Conservation (phyloP, 2,797 vertebrate species). For the Vipera ursinii region DNA sequence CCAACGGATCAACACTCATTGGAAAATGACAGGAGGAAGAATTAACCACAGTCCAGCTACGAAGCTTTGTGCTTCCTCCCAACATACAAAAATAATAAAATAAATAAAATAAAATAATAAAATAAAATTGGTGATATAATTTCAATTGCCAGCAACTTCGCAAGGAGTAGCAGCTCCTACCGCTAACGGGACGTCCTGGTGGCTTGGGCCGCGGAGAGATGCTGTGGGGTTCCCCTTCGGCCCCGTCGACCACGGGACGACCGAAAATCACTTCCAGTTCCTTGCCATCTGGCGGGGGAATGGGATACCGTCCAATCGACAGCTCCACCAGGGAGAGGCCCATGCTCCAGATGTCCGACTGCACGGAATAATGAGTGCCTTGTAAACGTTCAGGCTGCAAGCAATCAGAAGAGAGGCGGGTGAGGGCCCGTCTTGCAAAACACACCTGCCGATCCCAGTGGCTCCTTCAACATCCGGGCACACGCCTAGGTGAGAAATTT, state of each 20-base stretch:
- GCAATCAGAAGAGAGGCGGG: slow-evolving; percentile 37
- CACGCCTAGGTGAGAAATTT: background rate
- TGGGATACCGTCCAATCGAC: slow-evolving; percentile 94
- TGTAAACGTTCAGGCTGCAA: slow-evolving; percentile 95
- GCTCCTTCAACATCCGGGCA: background rate
- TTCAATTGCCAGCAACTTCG: background rate
- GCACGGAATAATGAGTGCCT: slow-evolving; percentile 97
- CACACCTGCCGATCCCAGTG: accelerated
- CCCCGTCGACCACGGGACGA: slow-evolving; percentile 80
- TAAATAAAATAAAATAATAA: no score
- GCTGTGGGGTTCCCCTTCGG: slow-evolving; percentile 82
- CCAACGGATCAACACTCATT: background rate
- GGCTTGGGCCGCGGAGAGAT: slow-evolving; percentile 86
- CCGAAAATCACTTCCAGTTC: slow-evolving; percentile 96
- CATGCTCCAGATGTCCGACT: slow-evolving; percentile 99
- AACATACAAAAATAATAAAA: no score
- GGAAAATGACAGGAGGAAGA: background rate
- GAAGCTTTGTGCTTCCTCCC: background rate
- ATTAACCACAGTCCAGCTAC: background rate
- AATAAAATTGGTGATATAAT: background rate
- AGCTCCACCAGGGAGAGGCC: slow-evolving; percentile 96
- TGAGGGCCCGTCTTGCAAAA: background rate
- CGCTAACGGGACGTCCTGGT: slow-evolving; percentile 88
- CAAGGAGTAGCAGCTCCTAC: slow-evolving; percentile 68
- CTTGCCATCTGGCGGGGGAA: slow-evolving; percentile 92